Evolutionary conservation across 1,140 invertebrate genomes (phyloP).

Genomic region (Cyclargus thomasi): DNA sequence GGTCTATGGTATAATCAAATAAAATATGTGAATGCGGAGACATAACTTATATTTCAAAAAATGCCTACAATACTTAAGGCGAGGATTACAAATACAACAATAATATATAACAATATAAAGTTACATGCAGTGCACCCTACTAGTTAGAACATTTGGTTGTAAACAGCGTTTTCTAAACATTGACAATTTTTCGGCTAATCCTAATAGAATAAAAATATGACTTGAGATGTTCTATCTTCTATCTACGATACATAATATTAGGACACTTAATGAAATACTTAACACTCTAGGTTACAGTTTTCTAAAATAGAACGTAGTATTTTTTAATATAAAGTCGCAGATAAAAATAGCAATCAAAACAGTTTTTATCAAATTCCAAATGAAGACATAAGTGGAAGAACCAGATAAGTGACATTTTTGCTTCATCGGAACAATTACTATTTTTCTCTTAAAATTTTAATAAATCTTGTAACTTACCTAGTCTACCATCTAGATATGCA

Average conservation of each 20-base stretch:
- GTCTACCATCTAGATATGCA: too few species aligned
- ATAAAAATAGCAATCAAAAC: too few species aligned
- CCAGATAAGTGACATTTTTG: too few species aligned
- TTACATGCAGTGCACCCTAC: conserved; percentile 9
- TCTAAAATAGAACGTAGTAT: background rate
- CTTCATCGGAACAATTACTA: too few species aligned
- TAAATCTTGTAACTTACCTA: too few species aligned
- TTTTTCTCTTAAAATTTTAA: too few species aligned
- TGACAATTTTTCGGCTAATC: conserved; percentile 8
- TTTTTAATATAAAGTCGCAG: too few species aligned
- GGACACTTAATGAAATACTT: background rate
- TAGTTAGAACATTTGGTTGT: conserved; percentile 11
- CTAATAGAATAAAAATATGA: conserved; percentile 8
- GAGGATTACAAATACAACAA: conserved; percentile 13
- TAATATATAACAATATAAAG: background rate
- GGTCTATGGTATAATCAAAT: too few species aligned
- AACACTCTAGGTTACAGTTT: background rate
- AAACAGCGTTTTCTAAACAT: background rate
- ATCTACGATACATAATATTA: background rate
- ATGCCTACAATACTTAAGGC: background rate
- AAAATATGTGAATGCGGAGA: conserved; percentile 13
- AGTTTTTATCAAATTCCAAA: too few species aligned
- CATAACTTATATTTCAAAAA: conserved; percentile 7
- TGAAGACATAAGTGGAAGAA: too few species aligned
- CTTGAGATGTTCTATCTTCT: background rate